Evolutionary conservation across 92 coral and sea anemone genomes (phyloP), one percentile per base, ranked within the genome.

Genomic region (Epizoanthus illoricatus): DNA sequence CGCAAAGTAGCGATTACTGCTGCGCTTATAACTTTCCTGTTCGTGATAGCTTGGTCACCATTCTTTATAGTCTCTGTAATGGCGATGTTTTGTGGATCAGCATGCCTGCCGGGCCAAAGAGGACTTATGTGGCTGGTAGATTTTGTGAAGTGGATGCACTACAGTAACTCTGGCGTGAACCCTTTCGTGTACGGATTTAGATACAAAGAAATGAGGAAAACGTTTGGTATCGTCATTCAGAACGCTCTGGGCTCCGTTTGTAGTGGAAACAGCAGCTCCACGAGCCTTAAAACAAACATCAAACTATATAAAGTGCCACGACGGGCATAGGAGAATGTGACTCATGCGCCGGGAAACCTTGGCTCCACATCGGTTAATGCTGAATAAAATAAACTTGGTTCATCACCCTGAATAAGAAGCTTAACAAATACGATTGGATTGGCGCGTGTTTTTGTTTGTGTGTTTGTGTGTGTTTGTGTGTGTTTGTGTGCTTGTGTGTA

Each of bases 81-180:
- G 47, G 93, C 76, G n/a, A 60, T 58, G 36, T 92, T 90, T 52
- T 90, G 96, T 54, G 79, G 82, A 13, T 3, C 12, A 18, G 16
- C 13, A 11, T 78, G 82, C 21, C 82, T 78, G 21, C 82, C 81
- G 64, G 36, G 23, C 16, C 4, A 42, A 21, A 78, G 59, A 64
- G 73, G 19, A 17, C 52, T 67, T 36, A 65, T 68, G 64, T 87
- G 81, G 39, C 52, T 94, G 45, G 76, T 90, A 69, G 76, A 75
- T 3, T 84, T 92, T 69, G 91, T 90, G 0, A 94, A 94, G 60
- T 94, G 97, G 96, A 84, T 92, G 91, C 97, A 94, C 66, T 94
- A 92, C 73, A 80, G 92, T 49, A 94, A 94, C 78, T 92, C 94
- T 23, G 94, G 76, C 0, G 85, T 94, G 6, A 94, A 94, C 71